A percentile compares a stretch with the other conserved stretches of the same genome.
phyloP scores from a whole-genome alignment of 2,888 invertebrate species.

The Metopia argyrocephala region DNA sequence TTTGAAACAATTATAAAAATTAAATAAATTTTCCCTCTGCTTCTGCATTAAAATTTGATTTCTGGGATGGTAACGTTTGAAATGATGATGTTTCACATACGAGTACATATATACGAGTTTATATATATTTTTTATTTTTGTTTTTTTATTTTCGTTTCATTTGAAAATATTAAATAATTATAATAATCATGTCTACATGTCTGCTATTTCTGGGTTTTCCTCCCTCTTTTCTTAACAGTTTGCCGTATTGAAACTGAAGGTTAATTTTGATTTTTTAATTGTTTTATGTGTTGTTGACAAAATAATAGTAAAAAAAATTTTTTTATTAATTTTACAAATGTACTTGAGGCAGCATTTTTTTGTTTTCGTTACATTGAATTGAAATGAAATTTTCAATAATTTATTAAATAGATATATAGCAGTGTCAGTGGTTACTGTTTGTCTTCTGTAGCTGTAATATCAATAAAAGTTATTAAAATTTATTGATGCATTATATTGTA shows the following conservation, averaged over 20 bases:
- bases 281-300: background rate
- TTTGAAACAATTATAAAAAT: conserved; percentile 49
- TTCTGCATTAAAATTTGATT: conserved; percentile 1
- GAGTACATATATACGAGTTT: no score
- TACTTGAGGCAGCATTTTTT: no score
- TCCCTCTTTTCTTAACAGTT: background rate
- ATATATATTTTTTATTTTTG: no score
- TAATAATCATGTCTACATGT: background rate
- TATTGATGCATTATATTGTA: no score
- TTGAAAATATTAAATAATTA: background rate
- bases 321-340: no score
- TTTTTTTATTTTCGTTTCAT: no score
- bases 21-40: conserved; percentile 35
- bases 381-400: no score
- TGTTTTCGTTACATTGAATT: no score
- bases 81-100: background rate
- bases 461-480: no score
- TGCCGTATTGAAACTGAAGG: conserved; percentile 14
- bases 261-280: conserved; percentile 4
- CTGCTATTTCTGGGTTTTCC: background rate
- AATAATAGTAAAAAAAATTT: background rate
- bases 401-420: no score
- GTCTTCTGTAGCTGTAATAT: no score
- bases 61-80: conserved; percentile 29
- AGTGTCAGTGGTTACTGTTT: no score